phyloP scores from a whole-genome alignment of 30 jellyfish, hydroid and myxozoan species.

The Hydractinia symbiolongicarpus region DNA sequence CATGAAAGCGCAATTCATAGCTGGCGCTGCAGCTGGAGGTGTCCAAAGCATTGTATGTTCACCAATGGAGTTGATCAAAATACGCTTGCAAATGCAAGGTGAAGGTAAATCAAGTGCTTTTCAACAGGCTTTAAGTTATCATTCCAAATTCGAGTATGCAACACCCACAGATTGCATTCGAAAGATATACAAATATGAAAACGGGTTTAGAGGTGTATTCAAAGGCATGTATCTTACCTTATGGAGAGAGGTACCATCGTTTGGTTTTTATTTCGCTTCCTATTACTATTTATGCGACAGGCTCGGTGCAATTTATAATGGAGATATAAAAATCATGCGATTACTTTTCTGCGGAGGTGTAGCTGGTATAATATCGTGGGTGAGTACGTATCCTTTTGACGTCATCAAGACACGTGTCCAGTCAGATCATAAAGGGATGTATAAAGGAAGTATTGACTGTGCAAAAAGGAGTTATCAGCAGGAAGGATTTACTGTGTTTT shows the following conservation, averaged over 20 bases:
- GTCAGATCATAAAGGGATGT: conserved; percentile 41
- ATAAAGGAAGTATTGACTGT: conserved; percentile 57
- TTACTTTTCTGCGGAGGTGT: conserved; percentile 66
- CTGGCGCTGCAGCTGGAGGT: conserved; percentile 80
- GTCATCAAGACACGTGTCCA: conserved; percentile 70
- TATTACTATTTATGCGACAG: conserved; percentile 40
- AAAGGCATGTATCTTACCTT: conserved; percentile 58
- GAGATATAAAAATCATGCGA: conserved; percentile 29
- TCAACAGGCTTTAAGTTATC: neutral
- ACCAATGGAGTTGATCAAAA: conserved; percentile 73
- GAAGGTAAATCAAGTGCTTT: conserved; percentile 27
- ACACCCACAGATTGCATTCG: conserved; percentile 53
- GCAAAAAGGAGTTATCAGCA: conserved; percentile 29
- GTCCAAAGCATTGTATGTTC: conserved; percentile 50
- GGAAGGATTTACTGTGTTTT: conserved; percentile 59
- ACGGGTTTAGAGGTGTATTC: conserved; percentile 45
- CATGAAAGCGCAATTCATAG: conserved; percentile 42
- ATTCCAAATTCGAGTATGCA: conserved; percentile 9
- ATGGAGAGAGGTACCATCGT: conserved; percentile 68
- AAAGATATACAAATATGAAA: conserved; percentile 39
- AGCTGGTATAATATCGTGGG: conserved; percentile 72
- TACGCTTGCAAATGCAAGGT: conserved; percentile 69
- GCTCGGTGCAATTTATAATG: conserved; percentile 17
- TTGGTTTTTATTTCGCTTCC: conserved; percentile 66
- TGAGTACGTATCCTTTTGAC: conserved; percentile 61